Conservation (phyloP, 2,113 vertebrate genomes). For the Eulemur rufifrons region DNA sequence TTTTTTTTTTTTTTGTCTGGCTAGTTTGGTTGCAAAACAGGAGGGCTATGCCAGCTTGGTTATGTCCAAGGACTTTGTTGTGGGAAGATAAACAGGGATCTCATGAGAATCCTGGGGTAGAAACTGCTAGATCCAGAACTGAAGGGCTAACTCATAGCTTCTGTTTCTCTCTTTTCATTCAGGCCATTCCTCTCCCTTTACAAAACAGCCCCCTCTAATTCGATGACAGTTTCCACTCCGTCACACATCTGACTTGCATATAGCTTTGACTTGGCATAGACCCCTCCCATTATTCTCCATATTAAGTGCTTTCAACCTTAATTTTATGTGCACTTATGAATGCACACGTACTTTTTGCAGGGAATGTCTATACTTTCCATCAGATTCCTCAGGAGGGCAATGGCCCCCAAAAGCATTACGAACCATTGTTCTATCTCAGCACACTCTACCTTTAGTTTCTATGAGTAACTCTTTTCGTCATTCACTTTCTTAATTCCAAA, state of each 20-base stretch:
- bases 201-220: not conserved
- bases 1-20: not conserved
- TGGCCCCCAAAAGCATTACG: not conserved
- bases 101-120: not conserved
- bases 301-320: not conserved
- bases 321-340: not conserved
- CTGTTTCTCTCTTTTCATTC: not conserved
- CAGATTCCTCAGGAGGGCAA: not conserved
- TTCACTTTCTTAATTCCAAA: constrained; percentile 7
- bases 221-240: not conserved
- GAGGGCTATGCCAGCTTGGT: not conserved
- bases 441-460: not conserved
- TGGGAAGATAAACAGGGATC: not conserved
- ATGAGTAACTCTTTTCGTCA: not conserved
- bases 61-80: not conserved
- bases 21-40: not conserved
- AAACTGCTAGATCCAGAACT: not conserved
- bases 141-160: not conserved
- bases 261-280: not conserved
- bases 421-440: not conserved
- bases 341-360: not conserved
- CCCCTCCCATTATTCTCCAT: not conserved
- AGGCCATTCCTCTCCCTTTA: not conserved
- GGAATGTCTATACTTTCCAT: not conserved
- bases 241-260: not conserved